A percentile compares a stretch with the other conserved stretches of the same genome.
Evolutionary conservation across 2,888 invertebrate species (phyloP).

Genomic region (Erpobdella octoculata): DNA sequence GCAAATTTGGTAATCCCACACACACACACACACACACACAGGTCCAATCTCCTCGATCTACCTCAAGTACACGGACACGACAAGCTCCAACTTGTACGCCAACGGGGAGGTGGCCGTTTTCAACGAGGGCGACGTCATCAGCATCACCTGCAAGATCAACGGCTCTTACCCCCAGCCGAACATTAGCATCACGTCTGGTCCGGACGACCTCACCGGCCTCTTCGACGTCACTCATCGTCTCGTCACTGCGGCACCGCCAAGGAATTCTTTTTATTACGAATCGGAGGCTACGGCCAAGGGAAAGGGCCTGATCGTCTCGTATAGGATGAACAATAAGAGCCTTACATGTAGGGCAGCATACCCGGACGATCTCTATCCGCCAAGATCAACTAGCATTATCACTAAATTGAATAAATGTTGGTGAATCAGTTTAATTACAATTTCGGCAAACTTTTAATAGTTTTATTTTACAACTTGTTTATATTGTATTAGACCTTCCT

Average conservation of each 20-base stretch:
- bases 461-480: neutral
- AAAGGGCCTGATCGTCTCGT: neutral
- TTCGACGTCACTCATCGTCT: conserved; percentile 24
- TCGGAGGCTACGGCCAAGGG: neutral
- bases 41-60: conserved; percentile 6
- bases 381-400: neutral
- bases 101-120: conserved; percentile 32
- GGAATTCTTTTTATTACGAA: neutral
- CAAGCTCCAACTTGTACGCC: conserved; percentile 32
- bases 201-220: conserved; percentile 30
- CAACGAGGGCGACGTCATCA: conserved; percentile 31
- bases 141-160: conserved; percentile 33
- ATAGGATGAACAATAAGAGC: conserved; percentile 11
- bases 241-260: neutral
- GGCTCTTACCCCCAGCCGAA: conserved; percentile 34
- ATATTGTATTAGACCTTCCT: conserved; percentile 14
- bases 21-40: neutral
- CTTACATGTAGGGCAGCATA: conserved; percentile 9
- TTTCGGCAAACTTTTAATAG: neutral
- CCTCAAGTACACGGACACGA: conserved; percentile 21
- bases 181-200: conserved; percentile 32
- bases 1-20: no score
- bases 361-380: neutral
- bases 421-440: neutral
- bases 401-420: conserved; percentile 15